These are phyloP conservation scores for Porites cylindrica DNA, from an alignment of 92 coral and sea anemone species.

Conservation along the genomic window DNA sequence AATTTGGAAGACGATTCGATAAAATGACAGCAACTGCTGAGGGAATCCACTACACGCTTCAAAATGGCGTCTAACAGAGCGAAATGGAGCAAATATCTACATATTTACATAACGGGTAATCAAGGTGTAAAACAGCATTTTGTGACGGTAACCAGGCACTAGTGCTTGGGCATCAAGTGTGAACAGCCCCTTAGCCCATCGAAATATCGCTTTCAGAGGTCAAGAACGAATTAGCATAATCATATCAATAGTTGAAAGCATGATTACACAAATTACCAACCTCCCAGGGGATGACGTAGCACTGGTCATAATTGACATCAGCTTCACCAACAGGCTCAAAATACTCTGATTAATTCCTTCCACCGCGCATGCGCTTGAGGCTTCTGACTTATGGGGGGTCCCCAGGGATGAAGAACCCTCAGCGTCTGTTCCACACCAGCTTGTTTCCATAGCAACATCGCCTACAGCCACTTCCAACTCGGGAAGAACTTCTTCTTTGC, in stretches of 20 bases:
- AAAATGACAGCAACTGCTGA: no score
- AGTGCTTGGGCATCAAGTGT: no score
- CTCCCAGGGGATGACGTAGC: slow-evolving; percentile 64
- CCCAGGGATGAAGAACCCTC: slow-evolving; percentile 28
- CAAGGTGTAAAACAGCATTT: no score
- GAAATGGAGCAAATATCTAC: no score
- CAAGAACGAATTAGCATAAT: not conserved
- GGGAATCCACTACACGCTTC: no score
- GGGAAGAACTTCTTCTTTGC: slow-evolving; percentile 82
- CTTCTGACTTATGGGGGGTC: slow-evolving; percentile 15
- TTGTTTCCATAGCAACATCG: slow-evolving; percentile 37
- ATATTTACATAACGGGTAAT: no score
- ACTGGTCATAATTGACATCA: slow-evolving; percentile 60
- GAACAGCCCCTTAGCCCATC: no score
- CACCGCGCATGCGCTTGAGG: slow-evolving; percentile 17
- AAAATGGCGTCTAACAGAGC: no score
- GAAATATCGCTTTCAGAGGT: no score
- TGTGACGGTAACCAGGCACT: no score
- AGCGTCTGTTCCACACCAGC: slow-evolving; percentile 13
- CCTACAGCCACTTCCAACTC: slow-evolving; percentile 55
- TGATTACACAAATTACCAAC: slow-evolving; percentile 36
- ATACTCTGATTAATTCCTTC: slow-evolving; percentile 86
- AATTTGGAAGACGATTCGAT: no score
- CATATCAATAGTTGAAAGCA: not conserved
- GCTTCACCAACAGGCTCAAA: slow-evolving; percentile 84